Evolutionary conservation across 2,797 vertebrate genomes (phyloP).

Genomic region (Hafferia zeledoni): DNA sequence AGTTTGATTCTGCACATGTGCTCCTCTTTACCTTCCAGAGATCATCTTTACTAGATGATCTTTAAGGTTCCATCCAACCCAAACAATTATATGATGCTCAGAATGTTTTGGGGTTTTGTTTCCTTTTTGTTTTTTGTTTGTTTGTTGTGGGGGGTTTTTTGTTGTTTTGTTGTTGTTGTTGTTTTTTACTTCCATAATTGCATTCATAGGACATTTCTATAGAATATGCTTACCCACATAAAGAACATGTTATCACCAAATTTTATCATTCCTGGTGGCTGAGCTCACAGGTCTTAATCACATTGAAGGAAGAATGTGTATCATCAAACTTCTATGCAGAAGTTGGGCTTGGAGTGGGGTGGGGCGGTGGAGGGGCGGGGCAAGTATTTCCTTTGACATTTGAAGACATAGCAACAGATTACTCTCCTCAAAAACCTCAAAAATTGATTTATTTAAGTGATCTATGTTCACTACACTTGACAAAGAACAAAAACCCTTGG

Average conservation of each 20-base stretch:
- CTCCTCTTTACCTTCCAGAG: background rate
- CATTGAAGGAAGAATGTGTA: background rate
- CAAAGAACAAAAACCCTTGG: background rate
- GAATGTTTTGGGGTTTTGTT: accelerated
- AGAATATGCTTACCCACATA: background rate
- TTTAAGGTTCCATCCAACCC: background rate
- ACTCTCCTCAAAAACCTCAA: background rate
- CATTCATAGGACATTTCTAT: background rate
- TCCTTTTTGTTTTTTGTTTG: background rate
- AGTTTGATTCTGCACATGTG: background rate
- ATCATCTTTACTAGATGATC: accelerated
- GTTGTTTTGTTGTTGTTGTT: too few species aligned
- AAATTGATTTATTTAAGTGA: background rate
- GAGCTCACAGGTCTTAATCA: background rate
- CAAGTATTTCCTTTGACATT: background rate
- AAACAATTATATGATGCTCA: background rate
- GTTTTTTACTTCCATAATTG: background rate
- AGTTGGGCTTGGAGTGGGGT: accelerated
- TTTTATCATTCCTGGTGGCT: background rate
- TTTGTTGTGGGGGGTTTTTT: background rate
- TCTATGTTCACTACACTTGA: background rate
- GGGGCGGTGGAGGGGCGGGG: too few species aligned
- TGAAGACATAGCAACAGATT: background rate
- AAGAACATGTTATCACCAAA: background rate
- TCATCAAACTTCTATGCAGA: background rate